Evolutionary conservation across 2,888 invertebrate genomes (phyloP), one percentile per base, ranked within the genome.

Genomic region (Epistrophella euchroma): DNA sequence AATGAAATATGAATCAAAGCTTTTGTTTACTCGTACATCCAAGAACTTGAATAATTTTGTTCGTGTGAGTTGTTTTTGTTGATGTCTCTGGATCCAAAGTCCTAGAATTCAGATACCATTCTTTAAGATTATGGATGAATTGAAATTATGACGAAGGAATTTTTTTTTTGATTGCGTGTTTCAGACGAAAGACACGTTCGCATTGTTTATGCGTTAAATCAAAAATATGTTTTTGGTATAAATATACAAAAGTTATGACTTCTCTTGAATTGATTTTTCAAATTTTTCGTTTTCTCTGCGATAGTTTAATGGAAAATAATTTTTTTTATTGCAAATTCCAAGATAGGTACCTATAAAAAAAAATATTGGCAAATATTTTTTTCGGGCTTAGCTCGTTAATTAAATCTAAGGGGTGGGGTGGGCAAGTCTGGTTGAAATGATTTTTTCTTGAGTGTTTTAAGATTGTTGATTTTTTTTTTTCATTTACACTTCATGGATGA

Each of bases 191-290:
- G 86, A 86, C 71, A 58, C 74, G 74, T 75, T 82, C 71, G 74
- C 52, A 58, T 77, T 86, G 86, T 86, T 86, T 86, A 86, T 60
- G 82, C 64, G 70, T 78, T 86, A 77, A 86, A 86, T 86, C 86
- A 86, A 86, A 86, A 86, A 78, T 82, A 86, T 86, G 82, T 77
- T 81, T 82, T 82, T 60, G 35, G 78, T 58, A 86, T 66, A 86
- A 86, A 86, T 86, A 86, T 86, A 86, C 86, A 86, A 82, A 50
- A 52, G 2, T 37, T 52, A 85, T 73, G 76, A 76, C 56, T 76
- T n/a, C 55, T 70, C 19, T 85, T 28, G 68, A 76, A 77, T 82
- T 64, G 68, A 68, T 76, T 73, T 66, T 45, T 60, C 13, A 75
- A 60, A 19, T 22, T 22, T 37, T 35, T 9, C 13, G 4, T 2